Base-by-base conservation (phyloP, 2,888 invertebrate genomes). In the Lamellibrachia columna region DNA sequence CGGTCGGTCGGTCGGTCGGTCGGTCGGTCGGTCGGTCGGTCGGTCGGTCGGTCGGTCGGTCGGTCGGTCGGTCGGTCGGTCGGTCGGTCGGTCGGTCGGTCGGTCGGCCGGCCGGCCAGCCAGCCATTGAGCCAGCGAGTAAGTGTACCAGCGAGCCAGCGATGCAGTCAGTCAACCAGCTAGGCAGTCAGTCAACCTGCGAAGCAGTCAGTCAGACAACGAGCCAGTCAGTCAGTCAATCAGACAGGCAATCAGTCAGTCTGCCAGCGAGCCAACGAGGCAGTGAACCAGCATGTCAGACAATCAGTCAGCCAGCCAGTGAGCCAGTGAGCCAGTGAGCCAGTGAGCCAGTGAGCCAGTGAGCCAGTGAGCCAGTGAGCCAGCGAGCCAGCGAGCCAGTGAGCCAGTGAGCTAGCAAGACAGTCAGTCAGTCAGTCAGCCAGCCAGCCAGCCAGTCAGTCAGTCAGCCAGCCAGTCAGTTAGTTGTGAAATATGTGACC, bases 91-190 rank as follows among this genome's bases (percentile, higher is more conserved):
- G 58, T 58, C 8, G 2, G 58, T 58, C 8, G 11, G 6, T 58
- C 58, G 11, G 58, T 58, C 3, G 11, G 58, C 6, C 22, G 11
- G 90, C 7, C 90, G 11, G 4, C 22, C 22, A 8, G 90, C 22
- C 3, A 11, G 11, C 97, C 95, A 0, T 97, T 97, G 6, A 15
- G 11, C 6, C 75, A 15, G 15, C n/a, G 40, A 75, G 58, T 58
- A 4, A 8, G 58, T 58, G 8, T 22, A 6, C 6, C 22, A 75
- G n/a, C 22, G 11, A 40, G 40, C 40, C 40, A 40, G 40, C 40
- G 40, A 40, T 40, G 40, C 22, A 15, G 11, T 22, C 75, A 15
- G 15, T 75, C 75, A 15, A 22, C 22, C 75, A 75, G 6, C 22
- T 22, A 75, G 22, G 15, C 15, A 75, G n/a, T 75, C 11, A 22